Evolutionary conservation across 2,797 vertebrate species (phyloP).

Genomic region (Eupleurogrammus muticus): DNA sequence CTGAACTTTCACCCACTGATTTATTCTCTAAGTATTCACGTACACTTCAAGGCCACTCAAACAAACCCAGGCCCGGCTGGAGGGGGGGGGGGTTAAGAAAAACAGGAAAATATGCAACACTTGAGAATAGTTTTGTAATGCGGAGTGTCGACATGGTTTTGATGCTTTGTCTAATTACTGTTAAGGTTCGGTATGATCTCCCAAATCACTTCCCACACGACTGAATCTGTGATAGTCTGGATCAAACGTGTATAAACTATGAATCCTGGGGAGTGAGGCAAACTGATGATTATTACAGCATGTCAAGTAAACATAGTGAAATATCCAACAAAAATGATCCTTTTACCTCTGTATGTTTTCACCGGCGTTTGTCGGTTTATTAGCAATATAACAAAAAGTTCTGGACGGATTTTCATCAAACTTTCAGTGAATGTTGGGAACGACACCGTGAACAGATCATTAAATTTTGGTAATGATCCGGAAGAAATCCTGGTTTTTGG

Average conservation of each 20-base stretch:
- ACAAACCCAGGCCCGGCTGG: constrained; percentile 21
- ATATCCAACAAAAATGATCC: no score
- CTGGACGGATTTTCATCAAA: no score
- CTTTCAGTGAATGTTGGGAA: no score
- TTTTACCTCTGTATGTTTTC: no score
- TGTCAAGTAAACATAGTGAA: neutral
- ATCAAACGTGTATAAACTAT: constrained; percentile 1
- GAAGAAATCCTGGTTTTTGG: no score
- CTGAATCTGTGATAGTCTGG: neutral
- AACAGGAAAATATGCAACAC: neutral
- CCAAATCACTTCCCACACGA: neutral
- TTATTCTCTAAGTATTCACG: constrained; percentile 31
- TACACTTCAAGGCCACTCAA: constrained; percentile 2
- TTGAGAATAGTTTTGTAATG: neutral
- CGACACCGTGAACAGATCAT: no score
- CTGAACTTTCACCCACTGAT: constrained; percentile 65
- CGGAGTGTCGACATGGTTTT: neutral
- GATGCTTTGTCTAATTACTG: neutral
- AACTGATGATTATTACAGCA: neutral
- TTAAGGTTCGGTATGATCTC: neutral
- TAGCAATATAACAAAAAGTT: no score
- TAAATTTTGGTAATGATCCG: no score
- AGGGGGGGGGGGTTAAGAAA: neutral
- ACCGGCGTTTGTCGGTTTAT: no score
- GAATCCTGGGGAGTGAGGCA: neutral